Evolutionary conservation across 2,113 vertebrate species (phyloP).

Genomic region (Calyptomena viridis): DNA sequence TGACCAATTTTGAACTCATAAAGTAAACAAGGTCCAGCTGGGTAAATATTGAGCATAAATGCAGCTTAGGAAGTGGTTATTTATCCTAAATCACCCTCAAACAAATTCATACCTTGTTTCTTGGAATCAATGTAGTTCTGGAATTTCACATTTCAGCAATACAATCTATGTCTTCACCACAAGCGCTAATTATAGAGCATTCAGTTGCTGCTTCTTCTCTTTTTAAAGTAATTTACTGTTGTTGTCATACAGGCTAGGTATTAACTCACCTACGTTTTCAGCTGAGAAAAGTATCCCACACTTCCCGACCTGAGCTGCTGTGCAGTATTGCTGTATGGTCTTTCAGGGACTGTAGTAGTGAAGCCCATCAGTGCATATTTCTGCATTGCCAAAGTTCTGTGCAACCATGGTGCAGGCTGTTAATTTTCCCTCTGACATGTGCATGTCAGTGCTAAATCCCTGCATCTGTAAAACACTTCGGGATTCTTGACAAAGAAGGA

Average conservation of each 20-base stretch:
- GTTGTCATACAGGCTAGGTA: background rate
- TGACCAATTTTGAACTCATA: background rate
- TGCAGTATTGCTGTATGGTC: background rate
- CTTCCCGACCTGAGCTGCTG: background rate
- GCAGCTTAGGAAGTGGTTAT: slow-evolving; percentile 14
- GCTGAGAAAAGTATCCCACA: background rate
- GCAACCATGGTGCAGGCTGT: background rate
- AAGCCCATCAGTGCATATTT: background rate
- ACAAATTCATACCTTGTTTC: background rate
- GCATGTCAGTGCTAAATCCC: background rate
- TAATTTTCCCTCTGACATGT: background rate
- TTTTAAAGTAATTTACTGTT: background rate
- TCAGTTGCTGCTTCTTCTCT: background rate
- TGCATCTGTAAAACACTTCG: background rate
- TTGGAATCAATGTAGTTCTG: background rate
- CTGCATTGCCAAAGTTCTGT: background rate
- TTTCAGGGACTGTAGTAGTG: background rate
- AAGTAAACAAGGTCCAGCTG: background rate
- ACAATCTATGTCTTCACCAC: background rate
- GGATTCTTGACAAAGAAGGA: background rate
- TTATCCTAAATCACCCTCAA: background rate
- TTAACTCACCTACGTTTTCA: slow-evolving; percentile 44
- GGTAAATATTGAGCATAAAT: background rate
- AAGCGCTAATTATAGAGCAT: background rate
- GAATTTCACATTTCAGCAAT: slow-evolving; percentile 27